These are phyloP conservation scores for Didymodactylos carnosus DNA, from an alignment of 2,888 invertebrate genomes.

Conservation along the genomic window DNA sequence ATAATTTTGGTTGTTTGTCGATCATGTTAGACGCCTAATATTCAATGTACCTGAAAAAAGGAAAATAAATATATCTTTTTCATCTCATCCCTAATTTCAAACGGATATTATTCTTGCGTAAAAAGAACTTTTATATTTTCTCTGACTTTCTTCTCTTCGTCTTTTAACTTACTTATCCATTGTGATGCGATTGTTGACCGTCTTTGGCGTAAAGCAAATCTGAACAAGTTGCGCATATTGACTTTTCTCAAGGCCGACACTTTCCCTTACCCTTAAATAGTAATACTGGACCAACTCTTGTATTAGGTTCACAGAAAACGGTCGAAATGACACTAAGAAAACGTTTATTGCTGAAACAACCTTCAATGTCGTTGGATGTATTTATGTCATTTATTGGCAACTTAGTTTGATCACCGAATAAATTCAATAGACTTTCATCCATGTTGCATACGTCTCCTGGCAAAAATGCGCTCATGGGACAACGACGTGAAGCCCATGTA, in stretches of 20 bases:
- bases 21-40: neutral
- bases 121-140: neutral
- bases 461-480: neutral
- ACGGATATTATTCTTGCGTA: neutral
- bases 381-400: neutral
- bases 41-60: neutral
- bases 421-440: neutral
- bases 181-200: neutral
- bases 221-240: neutral
- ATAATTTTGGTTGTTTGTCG: neutral
- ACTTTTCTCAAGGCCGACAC: neutral
- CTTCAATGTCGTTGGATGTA: neutral
- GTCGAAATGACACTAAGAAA: neutral
- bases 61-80: neutral
- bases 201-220: neutral
- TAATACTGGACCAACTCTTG: neutral
- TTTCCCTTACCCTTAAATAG: neutral
- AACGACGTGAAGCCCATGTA: neutral
- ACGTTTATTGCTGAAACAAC: neutral
- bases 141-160: neutral
- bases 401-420: neutral
- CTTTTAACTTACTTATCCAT: neutral
- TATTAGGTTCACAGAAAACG: neutral
- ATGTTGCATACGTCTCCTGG: neutral
- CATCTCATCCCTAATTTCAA: neutral